Base-by-base conservation (phyloP, 2,888 invertebrate genomes). In the Lycocerus yunnanus region DNA sequence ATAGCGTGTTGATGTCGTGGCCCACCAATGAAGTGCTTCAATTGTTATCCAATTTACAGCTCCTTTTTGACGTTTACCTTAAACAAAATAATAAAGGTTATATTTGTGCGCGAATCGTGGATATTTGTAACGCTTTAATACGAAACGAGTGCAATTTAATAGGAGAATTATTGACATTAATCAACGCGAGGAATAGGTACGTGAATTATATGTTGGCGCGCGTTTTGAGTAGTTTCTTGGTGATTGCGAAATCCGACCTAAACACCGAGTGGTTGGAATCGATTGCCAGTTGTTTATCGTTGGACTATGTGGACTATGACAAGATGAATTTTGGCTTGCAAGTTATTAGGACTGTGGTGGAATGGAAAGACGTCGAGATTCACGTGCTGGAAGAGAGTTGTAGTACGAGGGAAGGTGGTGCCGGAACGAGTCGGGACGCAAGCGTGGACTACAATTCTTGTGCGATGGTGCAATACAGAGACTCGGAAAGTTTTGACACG, bases 271-370 rank as follows among this genome's bases (percentile, higher is more conserved):
- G 94, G 94, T 87, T 95, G 16, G 94, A 94, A 81, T 92, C 92
- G 79, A 90, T 95, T 16, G 91, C 93, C 0, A 92, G 93, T 82
- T 94, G 93, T 83, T 88, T 94, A 73, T 92, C 92, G 79, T 88
- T 90, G 68, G 91, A 92, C 84, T 91, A 91, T 81, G 89, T 91
- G 66, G 92, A 93, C 85, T 90, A 91, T 83, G 88, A 89, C 70
- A 94, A 94, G 86, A 94, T 95, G 85, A 92, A 94, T 82, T 95
- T 95, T 85, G 94, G 94, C 78, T 88, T 96, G 81, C 95, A 96
- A 84, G 91, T 96, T 65, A 93, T 96, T 68, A 95, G 95, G 84
- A 91, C 95, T 80, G 94, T 96, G 82, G 94, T 96, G 0, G 96
- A 96, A 84, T 96, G 95, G 93, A 96, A 95, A 83, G 95, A 96